These are phyloP conservation scores for Actinia equina DNA, from an alignment of 64 coral and sea anemone genomes.

Conservation along the genomic window DNA sequence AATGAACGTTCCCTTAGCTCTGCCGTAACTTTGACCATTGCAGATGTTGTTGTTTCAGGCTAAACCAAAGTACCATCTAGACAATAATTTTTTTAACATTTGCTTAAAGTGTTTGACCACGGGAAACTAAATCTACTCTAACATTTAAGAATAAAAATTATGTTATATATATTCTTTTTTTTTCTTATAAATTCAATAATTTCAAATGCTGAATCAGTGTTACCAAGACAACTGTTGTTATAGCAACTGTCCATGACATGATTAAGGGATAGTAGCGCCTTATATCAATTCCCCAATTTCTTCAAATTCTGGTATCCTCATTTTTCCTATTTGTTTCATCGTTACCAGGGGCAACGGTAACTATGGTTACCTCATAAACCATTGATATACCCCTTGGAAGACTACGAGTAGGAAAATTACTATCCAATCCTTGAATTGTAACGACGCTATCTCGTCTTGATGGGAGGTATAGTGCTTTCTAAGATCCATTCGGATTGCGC, in stretches of 20 bases:
- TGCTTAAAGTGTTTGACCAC: background rate
- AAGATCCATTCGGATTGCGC: constrained; percentile 86
- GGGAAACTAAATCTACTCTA: background rate
- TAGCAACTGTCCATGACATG: background rate
- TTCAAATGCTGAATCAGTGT: background rate
- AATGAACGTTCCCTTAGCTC: no score
- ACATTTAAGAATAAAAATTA: background rate
- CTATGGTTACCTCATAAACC: constrained; percentile 59
- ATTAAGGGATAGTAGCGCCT: background rate
- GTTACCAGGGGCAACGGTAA: background rate
- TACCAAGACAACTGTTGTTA: background rate
- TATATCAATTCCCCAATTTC: background rate
- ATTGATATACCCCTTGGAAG: constrained; percentile 74
- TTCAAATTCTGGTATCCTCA: background rate
- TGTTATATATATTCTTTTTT: background rate
- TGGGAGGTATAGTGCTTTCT: constrained; percentile 77
- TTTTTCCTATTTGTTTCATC: background rate
- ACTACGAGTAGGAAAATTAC: constrained; percentile 78
- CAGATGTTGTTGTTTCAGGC: no score
- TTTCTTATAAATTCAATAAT: background rate
- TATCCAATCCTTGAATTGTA: constrained; percentile 97
- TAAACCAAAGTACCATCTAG: no score
- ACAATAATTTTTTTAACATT: no score
- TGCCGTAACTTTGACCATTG: no score
- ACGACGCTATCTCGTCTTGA: constrained; percentile 78